phyloP scores from a whole-genome alignment of 2,113 vertebrate genomes.

The Dasyornis broadbenti region DNA sequence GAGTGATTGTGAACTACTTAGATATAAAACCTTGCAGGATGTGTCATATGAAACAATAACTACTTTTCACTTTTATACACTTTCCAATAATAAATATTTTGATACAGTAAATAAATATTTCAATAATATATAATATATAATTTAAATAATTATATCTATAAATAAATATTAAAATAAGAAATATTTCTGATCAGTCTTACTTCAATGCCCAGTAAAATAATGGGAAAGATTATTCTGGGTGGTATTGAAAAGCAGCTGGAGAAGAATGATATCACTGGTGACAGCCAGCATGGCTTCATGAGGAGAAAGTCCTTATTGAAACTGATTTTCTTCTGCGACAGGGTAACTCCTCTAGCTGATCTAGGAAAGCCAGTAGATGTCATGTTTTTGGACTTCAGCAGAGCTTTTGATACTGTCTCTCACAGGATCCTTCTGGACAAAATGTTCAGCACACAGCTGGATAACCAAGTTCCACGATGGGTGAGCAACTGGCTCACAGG shows the following conservation, averaged over 20 bases:
- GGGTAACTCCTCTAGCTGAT: neutral
- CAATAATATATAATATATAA: neutral
- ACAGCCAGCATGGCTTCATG: neutral
- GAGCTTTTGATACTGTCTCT: neutral
- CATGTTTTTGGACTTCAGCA: neutral
- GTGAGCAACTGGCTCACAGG: rapidly evolving
- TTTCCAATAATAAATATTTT: neutral
- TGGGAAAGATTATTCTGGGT: neutral
- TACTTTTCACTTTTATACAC: neutral
- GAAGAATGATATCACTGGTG: neutral
- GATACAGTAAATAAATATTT: neutral
- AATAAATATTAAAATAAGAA: neutral
- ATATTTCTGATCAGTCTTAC: neutral
- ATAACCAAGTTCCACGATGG: rapidly evolving
- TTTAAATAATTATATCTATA: neutral
- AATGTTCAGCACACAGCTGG: neutral
- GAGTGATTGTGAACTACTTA: neutral
- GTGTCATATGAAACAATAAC: neutral
- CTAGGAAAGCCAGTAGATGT: neutral
- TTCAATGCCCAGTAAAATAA: neutral
- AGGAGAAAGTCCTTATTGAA: neutral
- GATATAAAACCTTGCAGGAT: neutral
- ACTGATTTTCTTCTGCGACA: neutral
- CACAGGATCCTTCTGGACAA: neutral
- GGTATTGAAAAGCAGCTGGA: neutral